phyloP scores from a whole-genome alignment of 2,888 invertebrate genomes.

The Amblyteles armatorius region DNA sequence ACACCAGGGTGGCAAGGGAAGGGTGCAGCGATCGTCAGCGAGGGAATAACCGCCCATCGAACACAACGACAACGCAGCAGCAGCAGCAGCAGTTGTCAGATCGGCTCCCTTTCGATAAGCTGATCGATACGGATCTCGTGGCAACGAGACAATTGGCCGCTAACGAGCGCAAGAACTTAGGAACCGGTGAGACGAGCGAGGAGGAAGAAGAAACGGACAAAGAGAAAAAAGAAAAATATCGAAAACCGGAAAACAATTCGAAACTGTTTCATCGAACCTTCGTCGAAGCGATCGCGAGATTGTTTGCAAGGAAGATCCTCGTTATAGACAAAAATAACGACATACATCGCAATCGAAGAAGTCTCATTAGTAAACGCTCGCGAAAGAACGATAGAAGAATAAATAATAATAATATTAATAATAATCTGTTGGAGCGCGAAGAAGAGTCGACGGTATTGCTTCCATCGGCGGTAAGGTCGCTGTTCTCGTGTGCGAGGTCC shows the following conservation, averaged over 20 bases:
- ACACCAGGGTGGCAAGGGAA: slow-evolving; percentile 75
- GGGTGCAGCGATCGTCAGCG: slow-evolving; percentile 72
- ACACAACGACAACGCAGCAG: slow-evolving; percentile 33
- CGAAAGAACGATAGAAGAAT: not conserved
- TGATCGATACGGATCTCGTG: slow-evolving; percentile 65
- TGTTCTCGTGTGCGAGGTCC: not conserved
- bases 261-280: not conserved
- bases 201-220: slow-evolving; percentile 63
- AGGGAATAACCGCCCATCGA: slow-evolving; percentile 71
- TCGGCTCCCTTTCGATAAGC: slow-evolving; percentile 68
- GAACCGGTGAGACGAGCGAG: slow-evolving; percentile 31
- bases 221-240: slow-evolving; percentile 27
- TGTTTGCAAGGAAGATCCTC: not conserved
- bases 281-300: not conserved
- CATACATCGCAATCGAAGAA: slow-evolving; percentile 5
- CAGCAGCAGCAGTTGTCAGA: slow-evolving; percentile 63
- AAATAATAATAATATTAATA: not conserved
- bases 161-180: slow-evolving; percentile 38
- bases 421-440: not conserved
- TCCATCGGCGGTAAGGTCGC: not conserved
- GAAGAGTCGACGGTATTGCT: not conserved
- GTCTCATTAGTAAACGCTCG: not conserved
- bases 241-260: not conserved
- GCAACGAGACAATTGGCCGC: slow-evolving; percentile 27
- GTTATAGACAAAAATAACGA: not conserved